phyloP scores from a whole-genome alignment of 1,140 invertebrate genomes.

The Euura saliciscinereae region DNA sequence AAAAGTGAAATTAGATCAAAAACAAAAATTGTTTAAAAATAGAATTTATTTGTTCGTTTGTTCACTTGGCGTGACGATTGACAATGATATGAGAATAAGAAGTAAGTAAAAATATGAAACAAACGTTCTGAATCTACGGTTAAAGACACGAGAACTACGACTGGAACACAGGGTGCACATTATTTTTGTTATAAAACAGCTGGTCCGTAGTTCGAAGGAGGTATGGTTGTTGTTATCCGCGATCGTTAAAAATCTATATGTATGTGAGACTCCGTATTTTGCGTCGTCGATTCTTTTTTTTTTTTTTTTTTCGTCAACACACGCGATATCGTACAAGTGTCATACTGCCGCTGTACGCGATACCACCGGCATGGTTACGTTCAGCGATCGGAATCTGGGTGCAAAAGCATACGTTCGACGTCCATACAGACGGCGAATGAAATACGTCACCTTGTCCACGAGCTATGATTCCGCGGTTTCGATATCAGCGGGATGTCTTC shows the following conservation, averaged over 20 bases:
- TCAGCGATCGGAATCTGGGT: constrained; percentile 4
- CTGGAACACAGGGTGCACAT: background rate
- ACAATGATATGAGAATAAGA: no score
- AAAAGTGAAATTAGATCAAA: constrained; percentile 8
- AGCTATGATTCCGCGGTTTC: constrained; percentile 61
- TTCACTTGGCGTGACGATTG: no score
- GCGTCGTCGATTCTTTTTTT: background rate
- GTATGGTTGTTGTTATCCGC: background rate
- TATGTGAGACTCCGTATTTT: background rate
- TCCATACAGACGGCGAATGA: constrained; percentile 10
- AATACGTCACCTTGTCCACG: constrained; percentile 61
- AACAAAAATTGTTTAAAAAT: constrained; percentile 16
- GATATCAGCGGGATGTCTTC: constrained; percentile 70
- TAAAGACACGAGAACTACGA: no score
- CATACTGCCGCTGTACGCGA: no score
- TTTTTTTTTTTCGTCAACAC: background rate
- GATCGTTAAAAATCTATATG: constrained; percentile 11
- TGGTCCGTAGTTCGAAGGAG: background rate
- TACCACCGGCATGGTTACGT: background rate
- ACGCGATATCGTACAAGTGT: no score
- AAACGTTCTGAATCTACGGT: no score
- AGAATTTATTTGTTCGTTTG: constrained; percentile 1
- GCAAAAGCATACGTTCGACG: background rate
- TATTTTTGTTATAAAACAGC: constrained; percentile 16
- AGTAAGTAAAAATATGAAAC: no score